Evolutionary conservation across 2,113 vertebrate species (phyloP).

Genomic region (Aegithalos caudatus): DNA sequence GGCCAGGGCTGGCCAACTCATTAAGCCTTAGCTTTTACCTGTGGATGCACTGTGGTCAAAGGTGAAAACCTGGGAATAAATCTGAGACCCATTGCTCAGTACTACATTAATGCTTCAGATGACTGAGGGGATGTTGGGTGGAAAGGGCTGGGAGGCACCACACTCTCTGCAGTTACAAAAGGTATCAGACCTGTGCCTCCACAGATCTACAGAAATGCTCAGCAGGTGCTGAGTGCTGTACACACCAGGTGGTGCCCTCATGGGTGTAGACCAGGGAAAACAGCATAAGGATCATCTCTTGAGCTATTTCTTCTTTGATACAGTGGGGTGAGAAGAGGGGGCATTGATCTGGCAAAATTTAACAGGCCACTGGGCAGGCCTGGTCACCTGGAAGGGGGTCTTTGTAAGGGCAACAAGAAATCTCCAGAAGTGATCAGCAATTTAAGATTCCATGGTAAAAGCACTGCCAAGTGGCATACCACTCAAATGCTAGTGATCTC

Average conservation of each 20-base stretch:
- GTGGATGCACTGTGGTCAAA: background rate
- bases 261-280: background rate
- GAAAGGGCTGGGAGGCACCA: background rate
- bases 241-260: rapidly evolving
- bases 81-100: background rate
- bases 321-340: background rate
- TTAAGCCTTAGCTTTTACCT: background rate
- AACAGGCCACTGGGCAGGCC: rapidly evolving
- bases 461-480: background rate
- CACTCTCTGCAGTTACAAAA: background rate
- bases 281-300: background rate
- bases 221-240: background rate
- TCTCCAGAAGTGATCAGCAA: background rate
- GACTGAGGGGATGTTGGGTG: background rate
- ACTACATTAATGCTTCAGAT: background rate
- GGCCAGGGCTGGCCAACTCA: rapidly evolving
- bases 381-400: background rate
- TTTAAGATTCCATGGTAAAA: background rate
- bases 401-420: background rate
- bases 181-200: background rate
- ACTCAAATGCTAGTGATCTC: background rate
- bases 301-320: background rate
- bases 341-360: background rate
- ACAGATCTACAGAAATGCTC: background rate
- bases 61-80: background rate